Evolutionary conservation across 2,888 invertebrate genomes (phyloP).

Genomic region (Gonocerus acuteangulatus): DNA sequence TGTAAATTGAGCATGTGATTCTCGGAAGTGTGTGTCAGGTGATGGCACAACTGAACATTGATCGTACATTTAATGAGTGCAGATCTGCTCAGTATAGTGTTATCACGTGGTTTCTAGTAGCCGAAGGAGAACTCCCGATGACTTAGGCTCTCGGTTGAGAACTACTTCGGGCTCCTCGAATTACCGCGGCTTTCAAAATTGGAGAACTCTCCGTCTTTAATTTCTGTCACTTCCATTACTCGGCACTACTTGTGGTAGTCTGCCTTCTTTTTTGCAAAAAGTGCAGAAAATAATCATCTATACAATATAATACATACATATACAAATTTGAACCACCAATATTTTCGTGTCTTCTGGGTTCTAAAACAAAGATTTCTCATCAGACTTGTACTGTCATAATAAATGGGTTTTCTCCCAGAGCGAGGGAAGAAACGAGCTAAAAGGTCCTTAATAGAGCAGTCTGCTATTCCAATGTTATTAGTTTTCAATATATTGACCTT

Average conservation of each 20-base stretch:
- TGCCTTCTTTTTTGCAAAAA: slow-evolving; percentile 38
- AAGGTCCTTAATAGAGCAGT: too few species aligned
- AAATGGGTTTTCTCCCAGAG: too few species aligned
- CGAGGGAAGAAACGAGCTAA: too few species aligned
- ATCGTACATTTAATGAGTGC: slow-evolving; percentile 42
- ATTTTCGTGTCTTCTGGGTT: too few species aligned
- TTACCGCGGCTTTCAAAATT: slow-evolving; percentile 57
- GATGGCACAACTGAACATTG: slow-evolving; percentile 29
- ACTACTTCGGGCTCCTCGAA: slow-evolving; percentile 52
- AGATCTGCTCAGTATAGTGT: slow-evolving; percentile 58
- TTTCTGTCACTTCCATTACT: slow-evolving; percentile 37
- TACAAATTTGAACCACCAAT: too few species aligned
- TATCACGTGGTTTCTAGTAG: slow-evolving; percentile 56
- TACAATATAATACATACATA: too few species aligned
- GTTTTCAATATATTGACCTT: too few species aligned
- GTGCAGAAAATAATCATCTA: too few species aligned
- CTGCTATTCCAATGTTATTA: too few species aligned
- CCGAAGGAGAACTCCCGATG: slow-evolving; percentile 51
- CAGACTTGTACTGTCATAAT: too few species aligned
- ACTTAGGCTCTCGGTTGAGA: slow-evolving; percentile 51
- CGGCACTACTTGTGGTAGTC: slow-evolving; percentile 35
- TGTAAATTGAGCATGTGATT: too few species aligned
- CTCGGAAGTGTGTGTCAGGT: slow-evolving; percentile 34
- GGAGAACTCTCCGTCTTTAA: slow-evolving; percentile 50
- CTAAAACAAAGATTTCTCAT: too few species aligned